Conservation (phyloP, 2,888 invertebrate species). For the Idaea biselata region DNA sequence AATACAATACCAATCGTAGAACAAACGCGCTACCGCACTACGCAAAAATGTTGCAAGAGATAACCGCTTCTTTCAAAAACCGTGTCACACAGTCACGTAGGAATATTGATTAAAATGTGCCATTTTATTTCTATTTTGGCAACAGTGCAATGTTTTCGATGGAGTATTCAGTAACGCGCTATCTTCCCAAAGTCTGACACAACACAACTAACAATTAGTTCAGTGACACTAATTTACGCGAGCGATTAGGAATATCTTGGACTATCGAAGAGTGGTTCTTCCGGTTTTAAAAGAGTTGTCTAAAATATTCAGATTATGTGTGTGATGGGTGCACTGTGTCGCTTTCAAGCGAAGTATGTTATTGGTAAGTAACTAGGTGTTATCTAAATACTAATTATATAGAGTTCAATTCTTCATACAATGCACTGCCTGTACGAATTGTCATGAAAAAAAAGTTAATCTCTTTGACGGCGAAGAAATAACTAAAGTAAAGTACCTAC, state of each 20-base stretch:
- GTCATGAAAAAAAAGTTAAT: no score
- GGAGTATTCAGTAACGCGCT: slow-evolving; percentile 24
- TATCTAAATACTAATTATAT: not conserved
- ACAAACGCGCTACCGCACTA: slow-evolving; percentile 12
- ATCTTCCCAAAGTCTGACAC: slow-evolving; percentile 29
- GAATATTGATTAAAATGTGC: not conserved
- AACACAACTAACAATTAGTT: slow-evolving; percentile 23
- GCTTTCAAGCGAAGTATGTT: slow-evolving; percentile 72
- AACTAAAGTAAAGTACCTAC: no score
- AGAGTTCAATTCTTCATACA: no score
- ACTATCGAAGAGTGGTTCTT: slow-evolving; percentile 5
- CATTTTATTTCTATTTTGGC: slow-evolving; percentile 33
- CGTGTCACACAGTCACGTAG: slow-evolving; percentile 36
- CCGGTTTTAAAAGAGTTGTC: slow-evolving; percentile 1
- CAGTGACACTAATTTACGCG: slow-evolving; percentile 18
- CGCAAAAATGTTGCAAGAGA: slow-evolving; percentile 18
- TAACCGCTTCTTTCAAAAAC: slow-evolving; percentile 20
- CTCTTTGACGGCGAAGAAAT: no score
- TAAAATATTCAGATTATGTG: slow-evolving; percentile 45
- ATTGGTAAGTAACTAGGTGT: slow-evolving; percentile 55
- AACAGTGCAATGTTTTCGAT: slow-evolving; percentile 26
- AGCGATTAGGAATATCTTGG: slow-evolving; percentile 11
- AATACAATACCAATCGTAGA: slow-evolving; percentile 9
- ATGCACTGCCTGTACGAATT: no score
- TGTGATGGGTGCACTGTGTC: slow-evolving; percentile 74